Evolutionary conservation across 2,888 invertebrate genomes (phyloP).

Genomic region (Rhabditoides inermis): DNA sequence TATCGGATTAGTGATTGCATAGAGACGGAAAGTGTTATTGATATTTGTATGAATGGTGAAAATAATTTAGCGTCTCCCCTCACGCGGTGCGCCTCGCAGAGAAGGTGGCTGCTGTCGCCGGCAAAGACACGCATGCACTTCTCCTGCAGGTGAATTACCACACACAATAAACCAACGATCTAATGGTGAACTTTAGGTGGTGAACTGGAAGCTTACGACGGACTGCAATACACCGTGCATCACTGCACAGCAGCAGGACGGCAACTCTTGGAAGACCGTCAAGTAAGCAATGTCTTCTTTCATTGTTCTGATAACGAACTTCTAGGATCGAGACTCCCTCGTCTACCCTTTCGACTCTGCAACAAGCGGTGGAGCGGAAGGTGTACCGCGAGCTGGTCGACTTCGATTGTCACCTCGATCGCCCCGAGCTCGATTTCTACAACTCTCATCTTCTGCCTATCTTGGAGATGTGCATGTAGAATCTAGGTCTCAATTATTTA

Average conservation of each 20-base stretch:
- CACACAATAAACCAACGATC: neutral
- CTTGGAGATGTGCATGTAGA: no score
- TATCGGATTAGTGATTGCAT: no score
- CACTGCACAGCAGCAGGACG: slow-evolving; percentile 19
- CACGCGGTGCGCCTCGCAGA: slow-evolving; percentile 24
- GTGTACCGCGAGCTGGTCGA: slow-evolving; percentile 74
- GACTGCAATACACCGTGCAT: slow-evolving; percentile 21
- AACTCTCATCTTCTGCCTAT: slow-evolving; percentile 69
- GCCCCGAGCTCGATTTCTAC: slow-evolving; percentile 78
- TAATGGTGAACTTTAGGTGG: slow-evolving; percentile 2
- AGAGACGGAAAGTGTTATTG: no score
- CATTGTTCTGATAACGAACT: no score
- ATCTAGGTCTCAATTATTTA: no score
- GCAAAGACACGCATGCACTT: slow-evolving; percentile 11
- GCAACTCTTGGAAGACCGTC: slow-evolving; percentile 22
- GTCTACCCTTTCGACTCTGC: slow-evolving; percentile 59
- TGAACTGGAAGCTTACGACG: slow-evolving; percentile 23
- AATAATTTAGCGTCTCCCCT: no score
- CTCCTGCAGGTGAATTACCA: slow-evolving; percentile 11
- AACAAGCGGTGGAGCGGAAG: slow-evolving; percentile 67
- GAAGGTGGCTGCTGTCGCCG: slow-evolving; percentile 14
- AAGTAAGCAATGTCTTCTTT: no score
- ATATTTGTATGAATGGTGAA: no score
- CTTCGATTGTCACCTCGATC: slow-evolving; percentile 92
- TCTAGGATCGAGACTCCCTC: no score